Percentiles rank a stretch among this genome's conserved stretches.
Conservation (phyloP, 2,888 invertebrate genomes). For the Xestia xanthographa region DNA sequence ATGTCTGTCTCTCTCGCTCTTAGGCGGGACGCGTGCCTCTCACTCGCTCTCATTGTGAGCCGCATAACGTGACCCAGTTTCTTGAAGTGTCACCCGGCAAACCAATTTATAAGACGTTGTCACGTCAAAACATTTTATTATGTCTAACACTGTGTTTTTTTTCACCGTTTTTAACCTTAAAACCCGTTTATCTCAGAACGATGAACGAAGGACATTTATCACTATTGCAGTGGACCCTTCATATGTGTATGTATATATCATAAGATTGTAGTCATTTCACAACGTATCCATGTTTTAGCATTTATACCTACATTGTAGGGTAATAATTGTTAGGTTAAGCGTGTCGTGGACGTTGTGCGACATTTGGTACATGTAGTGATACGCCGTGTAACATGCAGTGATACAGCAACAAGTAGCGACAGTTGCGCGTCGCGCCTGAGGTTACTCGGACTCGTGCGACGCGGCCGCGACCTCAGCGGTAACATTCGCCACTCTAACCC, state of each 20-base stretch:
- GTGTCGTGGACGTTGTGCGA: conserved; percentile 1
- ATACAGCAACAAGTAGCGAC: neutral
- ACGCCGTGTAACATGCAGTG: neutral
- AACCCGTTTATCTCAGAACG: too few species aligned
- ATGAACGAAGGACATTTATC: too few species aligned
- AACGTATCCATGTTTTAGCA: conserved; percentile 69
- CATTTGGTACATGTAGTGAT: neutral
- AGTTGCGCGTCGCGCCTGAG: neutral
- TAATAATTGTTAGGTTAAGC: conserved; percentile 60
- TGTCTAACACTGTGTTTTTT: too few species aligned
- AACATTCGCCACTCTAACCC: conserved; percentile 61
- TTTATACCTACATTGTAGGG: conserved; percentile 74
- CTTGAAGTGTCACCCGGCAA: too few species aligned
- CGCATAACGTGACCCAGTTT: too few species aligned
- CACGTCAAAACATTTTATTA: too few species aligned
- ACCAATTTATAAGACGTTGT: too few species aligned
- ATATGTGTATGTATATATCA: conserved; percentile 6
- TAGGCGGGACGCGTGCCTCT: too few species aligned
- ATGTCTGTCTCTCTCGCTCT: too few species aligned
- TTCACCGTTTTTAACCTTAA: too few species aligned
- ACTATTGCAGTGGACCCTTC: too few species aligned
- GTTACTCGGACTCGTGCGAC: conserved; percentile 65
- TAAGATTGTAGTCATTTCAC: conserved; percentile 42
- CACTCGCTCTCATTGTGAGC: too few species aligned
- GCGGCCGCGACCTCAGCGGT: conserved; percentile 57